Base-by-base conservation (phyloP, 2,888 invertebrate species). In the Syrphus vitripennis region DNA sequence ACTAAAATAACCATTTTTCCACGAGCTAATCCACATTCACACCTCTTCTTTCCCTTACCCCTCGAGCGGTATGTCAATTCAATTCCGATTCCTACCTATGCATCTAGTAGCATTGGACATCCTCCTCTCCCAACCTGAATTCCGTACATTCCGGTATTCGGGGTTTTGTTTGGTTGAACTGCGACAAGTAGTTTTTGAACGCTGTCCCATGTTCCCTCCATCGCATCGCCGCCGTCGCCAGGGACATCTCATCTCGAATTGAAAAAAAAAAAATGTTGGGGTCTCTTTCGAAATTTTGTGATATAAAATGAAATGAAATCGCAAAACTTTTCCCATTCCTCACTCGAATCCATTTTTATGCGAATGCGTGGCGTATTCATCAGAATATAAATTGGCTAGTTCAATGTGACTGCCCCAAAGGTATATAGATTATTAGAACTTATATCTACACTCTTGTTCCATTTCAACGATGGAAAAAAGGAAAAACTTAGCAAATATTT, bases 321-420 rank as follows among this genome's bases (percentile, higher is more conserved):
- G 82, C 77, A 82, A 86, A 86, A 86, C 63, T 86, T 82, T 86
- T 86, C 42, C 69, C 77, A 82, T 86, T 86, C 74, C 76, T 61
- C n/a, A n/a, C 48, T 14, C 24, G 3, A 74, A 75, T 42, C 72
- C 70, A 86, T 55, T 74, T 86, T 82, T 82, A 82, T 86, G 77
- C 82, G 82, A 82, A 74, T 86, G 72, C 72, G 81, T 86, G 77
- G 86, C 65, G 77, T 82, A 84, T 87, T 81, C 88, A 88, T 89
- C 89, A 88, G 91, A 91, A 91, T 91, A 90, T 91, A 91, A 91
- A 91, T 91, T 90, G 91, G 90, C 88, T 91, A 89, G 88, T 91
- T 90, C 65, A 26, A 19, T 50, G 37, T 61, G 74, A 63, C 72
- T 78, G 77, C 74, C 86, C 86, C 61, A 42, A 70, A 78, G 82